Evolutionary conservation across 2,888 invertebrate species (phyloP), one percentile per base, ranked within the genome.

Genomic region (Cataglyphis livida): DNA sequence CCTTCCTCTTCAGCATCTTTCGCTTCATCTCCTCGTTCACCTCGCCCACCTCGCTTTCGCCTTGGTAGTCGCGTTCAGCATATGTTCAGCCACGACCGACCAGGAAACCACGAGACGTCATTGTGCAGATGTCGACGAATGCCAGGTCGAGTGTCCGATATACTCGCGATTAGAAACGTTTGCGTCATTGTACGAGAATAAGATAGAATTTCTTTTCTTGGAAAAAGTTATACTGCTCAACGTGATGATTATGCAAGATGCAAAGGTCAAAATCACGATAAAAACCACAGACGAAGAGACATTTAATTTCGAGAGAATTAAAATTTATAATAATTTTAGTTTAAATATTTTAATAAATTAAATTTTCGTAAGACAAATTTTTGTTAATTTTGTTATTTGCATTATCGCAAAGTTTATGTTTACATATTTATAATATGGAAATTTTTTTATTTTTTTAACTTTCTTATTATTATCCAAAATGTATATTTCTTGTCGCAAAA

Each of bases 81-180:
- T 87, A 83, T 83, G 88, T 83, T 82, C 51, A n/a, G 76, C 73
- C 68, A 68, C 44, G 86, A 54, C 64, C 83, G 64, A 85, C 84
- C 88, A 88, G 86, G 84, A 88, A 88, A 85, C 87, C 74, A 41
- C 65, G 74, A 81, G 81, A 82, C 87, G 71, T 87, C 81, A 84
- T 89, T 82, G 87, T 83, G 81, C 84, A 76, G 82, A 88, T 83
- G 84, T 64, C 81, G 83, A 51, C 76, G 66, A 62, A 62, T 74
- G 76, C n/a, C 54, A n/a, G 66, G n/a, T 6, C 35, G 18, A 48
- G 54, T 76, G 81, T 86, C 75, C 75, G 82, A 75, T 81, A 35
- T 38, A 51, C 51, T 54, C 54, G 28, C 66, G 54, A 57, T 76
- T 75, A 65, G 25, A 76, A 66, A 66, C 3, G n/a, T 65, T 65